These are phyloP conservation scores for Corythornis cristatus DNA, from an alignment of 2,113 vertebrate genomes.

Conservation along the genomic window DNA sequence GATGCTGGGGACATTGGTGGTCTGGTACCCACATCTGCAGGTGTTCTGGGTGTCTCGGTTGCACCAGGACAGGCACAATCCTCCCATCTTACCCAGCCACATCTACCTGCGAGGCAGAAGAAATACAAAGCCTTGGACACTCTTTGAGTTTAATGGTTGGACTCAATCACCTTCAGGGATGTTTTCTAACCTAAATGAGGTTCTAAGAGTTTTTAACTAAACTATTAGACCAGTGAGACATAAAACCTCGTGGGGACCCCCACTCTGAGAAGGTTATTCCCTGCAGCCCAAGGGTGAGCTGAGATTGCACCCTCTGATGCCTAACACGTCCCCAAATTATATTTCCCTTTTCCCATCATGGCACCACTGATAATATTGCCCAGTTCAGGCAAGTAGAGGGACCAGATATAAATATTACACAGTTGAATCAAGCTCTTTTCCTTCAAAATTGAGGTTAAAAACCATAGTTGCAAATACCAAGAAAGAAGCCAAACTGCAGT, in stretches of 20 bases:
- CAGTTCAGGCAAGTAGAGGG: neutral
- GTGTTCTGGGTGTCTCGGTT: rapidly evolving
- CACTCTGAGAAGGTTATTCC: neutral
- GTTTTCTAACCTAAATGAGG: neutral
- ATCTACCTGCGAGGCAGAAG: rapidly evolving
- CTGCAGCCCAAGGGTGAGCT: neutral
- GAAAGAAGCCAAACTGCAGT: neutral
- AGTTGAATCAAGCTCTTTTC: neutral
- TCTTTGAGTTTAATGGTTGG: neutral
- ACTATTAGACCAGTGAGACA: neutral
- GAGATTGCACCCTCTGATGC: neutral
- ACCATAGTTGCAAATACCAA: neutral
- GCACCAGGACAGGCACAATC: rapidly evolving
- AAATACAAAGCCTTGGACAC: neutral
- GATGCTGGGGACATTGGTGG: rapidly evolving
- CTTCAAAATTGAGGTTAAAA: neutral
- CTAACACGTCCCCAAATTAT: rapidly evolving
- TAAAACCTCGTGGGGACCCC: neutral
- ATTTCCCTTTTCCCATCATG: neutral
- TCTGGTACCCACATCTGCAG: rapidly evolving
- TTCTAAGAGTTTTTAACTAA: neutral
- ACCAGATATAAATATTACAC: rapidly evolving
- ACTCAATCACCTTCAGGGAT: neutral
- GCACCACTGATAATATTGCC: neutral
- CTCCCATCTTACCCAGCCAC: rapidly evolving